A percentile compares a stretch with the other conserved stretches of the same genome.
Conservation (phyloP, 2,113 vertebrate genomes). For the Leptosomus discolor region DNA sequence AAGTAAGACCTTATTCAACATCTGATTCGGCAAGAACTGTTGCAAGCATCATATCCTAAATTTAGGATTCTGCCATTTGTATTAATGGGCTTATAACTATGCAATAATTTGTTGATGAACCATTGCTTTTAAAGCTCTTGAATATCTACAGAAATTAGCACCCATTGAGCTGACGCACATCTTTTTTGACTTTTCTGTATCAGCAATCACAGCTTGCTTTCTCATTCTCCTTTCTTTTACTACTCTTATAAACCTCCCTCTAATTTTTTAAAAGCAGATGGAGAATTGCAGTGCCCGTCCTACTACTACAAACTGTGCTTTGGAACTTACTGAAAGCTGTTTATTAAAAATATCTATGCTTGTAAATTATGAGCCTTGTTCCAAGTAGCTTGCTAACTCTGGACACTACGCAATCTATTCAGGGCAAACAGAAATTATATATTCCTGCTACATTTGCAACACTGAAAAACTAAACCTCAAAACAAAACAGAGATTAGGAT, state of each 20-base stretch:
- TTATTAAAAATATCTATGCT: neutral
- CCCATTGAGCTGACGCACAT: conserved; percentile 2
- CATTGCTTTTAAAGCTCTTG: conserved; percentile 53
- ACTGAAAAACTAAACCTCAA: neutral
- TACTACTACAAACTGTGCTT: neutral
- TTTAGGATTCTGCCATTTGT: conserved; percentile 10
- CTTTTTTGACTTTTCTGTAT: neutral
- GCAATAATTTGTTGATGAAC: conserved; percentile 45
- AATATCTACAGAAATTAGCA: conserved; percentile 26
- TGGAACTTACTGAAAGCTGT: neutral
- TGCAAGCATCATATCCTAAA: neutral
- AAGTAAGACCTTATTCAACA: neutral
- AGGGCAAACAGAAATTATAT: neutral
- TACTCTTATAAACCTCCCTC: neutral
- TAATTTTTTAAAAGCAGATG: neutral
- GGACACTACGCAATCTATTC: neutral
- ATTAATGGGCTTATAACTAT: neutral
- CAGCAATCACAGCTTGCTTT: conserved; percentile 12
- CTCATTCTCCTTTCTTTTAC: neutral
- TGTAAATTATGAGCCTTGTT: neutral
- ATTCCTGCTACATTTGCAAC: neutral
- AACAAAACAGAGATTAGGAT: neutral
- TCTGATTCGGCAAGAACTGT: neutral
- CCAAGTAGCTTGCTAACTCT: neutral
- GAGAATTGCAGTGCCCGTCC: neutral